Percentiles rank a stretch among this genome's conserved stretches.
Conservation (phyloP, 2,113 vertebrate genomes). For the Opisthocomus hoazin region DNA sequence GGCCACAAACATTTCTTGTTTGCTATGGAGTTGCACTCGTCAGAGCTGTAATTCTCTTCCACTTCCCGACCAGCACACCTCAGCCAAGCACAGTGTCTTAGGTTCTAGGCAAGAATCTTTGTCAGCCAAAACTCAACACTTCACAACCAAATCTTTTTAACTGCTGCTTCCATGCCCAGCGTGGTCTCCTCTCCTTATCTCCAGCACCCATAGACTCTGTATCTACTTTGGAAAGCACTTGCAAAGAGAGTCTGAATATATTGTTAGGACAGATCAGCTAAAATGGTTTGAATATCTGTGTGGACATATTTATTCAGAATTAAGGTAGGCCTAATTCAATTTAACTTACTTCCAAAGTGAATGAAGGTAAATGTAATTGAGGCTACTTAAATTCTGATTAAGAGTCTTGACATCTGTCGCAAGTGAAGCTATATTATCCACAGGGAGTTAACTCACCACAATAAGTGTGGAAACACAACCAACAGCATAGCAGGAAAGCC, state of each 20-base stretch:
- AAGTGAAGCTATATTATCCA: constrained; percentile 38
- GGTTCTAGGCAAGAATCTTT: not conserved
- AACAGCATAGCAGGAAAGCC: constrained; percentile 30
- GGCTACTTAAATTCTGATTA: constrained; percentile 58
- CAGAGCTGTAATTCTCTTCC: not conserved
- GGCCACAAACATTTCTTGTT: not conserved
- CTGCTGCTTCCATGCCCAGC: not conserved
- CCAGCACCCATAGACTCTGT: not conserved
- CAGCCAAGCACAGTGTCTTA: not conserved
- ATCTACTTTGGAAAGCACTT: not conserved
- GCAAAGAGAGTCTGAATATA: not conserved
- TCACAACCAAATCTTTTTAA: not conserved
- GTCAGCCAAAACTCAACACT: not conserved
- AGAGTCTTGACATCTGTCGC: constrained; percentile 50
- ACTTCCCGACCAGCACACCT: not conserved
- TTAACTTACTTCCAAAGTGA: constrained; percentile 47
- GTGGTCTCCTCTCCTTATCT: not conserved
- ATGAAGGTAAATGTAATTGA: constrained; percentile 48
- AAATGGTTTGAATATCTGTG: constrained; percentile 14
- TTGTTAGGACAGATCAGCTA: not conserved
- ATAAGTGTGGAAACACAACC: constrained; percentile 38
- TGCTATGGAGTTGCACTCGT: not conserved
- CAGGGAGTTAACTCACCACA: constrained; percentile 54
- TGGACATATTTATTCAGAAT: constrained; percentile 23
- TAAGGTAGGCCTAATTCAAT: constrained; percentile 42